These are phyloP conservation scores for Gryllus longicercus DNA, from an alignment of 2,888 invertebrate genomes.

Conservation along the genomic window DNA sequence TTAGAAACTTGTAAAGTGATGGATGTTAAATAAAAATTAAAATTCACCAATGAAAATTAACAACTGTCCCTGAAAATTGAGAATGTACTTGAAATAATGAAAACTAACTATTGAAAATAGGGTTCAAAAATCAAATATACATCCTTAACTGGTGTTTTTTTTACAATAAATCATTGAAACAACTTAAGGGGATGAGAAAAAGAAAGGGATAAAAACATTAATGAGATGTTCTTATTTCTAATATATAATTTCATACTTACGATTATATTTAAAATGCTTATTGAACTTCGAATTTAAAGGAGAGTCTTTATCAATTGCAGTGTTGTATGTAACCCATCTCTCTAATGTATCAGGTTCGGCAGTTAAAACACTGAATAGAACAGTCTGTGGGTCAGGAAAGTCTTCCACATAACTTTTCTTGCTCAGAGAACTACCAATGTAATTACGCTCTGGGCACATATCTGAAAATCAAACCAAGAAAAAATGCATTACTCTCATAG, in stretches of 20 bases:
- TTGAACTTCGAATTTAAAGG: slow-evolving; percentile 62
- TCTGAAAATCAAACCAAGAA: slow-evolving; percentile 55
- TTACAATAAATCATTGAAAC: too few relatives aligned
- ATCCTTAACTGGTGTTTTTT: too few relatives aligned
- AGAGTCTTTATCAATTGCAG: slow-evolving; percentile 70
- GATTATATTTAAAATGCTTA: slow-evolving; percentile 67
- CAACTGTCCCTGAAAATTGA: too few relatives aligned
- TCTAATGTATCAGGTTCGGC: slow-evolving; percentile 73
- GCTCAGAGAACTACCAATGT: slow-evolving; percentile 65
- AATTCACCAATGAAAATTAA: too few relatives aligned
- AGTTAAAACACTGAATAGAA: slow-evolving; percentile 71
- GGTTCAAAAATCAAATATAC: too few relatives aligned
- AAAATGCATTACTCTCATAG: slow-evolving; percentile 24
- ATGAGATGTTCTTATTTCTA: too few relatives aligned
- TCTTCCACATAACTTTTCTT: slow-evolving; percentile 84
- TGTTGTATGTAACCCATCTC: slow-evolving; percentile 82
- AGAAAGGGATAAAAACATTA: too few relatives aligned
- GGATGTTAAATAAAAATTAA: too few relatives aligned
- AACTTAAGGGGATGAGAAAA: too few relatives aligned
- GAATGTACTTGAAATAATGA: too few relatives aligned
- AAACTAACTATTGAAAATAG: too few relatives aligned
- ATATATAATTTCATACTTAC: slow-evolving; percentile 53
- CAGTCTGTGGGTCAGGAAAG: slow-evolving; percentile 74
- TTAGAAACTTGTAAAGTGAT: too few relatives aligned
- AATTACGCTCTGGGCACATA: slow-evolving; percentile 82